phyloP scores from a whole-genome alignment of 2,113 vertebrate species.

The Phoenicopterus ruber region DNA sequence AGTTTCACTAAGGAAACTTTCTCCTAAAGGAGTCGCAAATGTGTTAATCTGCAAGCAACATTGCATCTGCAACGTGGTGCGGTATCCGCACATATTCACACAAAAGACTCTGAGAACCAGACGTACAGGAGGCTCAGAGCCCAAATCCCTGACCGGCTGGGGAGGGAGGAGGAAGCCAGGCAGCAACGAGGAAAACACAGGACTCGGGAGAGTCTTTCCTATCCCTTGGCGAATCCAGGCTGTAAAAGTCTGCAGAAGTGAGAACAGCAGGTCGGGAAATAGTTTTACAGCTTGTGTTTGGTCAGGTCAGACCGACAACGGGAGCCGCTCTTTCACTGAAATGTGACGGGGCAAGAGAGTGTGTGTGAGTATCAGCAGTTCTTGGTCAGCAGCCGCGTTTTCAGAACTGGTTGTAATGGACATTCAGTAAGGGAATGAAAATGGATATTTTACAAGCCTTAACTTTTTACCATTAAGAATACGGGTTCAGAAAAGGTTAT shows the following conservation, averaged over 20 bases:
- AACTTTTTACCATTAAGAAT: not conserved
- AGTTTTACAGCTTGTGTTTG: not conserved
- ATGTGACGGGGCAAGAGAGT: rapidly evolving
- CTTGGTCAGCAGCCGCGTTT: not conserved
- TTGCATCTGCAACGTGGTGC: not conserved
- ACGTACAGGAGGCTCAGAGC: not conserved
- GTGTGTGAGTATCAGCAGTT: not conserved
- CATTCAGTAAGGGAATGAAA: not conserved
- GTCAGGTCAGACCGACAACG: not conserved
- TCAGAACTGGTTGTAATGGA: not conserved
- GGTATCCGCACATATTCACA: not conserved
- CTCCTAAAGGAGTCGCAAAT: not conserved
- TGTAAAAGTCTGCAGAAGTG: not conserved
- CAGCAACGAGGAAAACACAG: not conserved
- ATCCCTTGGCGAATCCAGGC: not conserved
- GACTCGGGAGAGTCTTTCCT: not conserved
- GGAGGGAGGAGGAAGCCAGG: not conserved
- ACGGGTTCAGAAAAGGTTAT: not conserved
- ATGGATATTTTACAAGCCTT: not conserved
- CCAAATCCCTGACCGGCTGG: not conserved
- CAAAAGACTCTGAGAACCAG: not conserved
- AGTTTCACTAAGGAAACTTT: not conserved
- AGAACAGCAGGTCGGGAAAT: not conserved
- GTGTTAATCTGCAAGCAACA: not conserved
- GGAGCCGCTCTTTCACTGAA: rapidly evolving